Evolutionary conservation across 2,797 vertebrate genomes (phyloP), one percentile per base, ranked within the genome.

Genomic region (Hippocampus kuda): DNA sequence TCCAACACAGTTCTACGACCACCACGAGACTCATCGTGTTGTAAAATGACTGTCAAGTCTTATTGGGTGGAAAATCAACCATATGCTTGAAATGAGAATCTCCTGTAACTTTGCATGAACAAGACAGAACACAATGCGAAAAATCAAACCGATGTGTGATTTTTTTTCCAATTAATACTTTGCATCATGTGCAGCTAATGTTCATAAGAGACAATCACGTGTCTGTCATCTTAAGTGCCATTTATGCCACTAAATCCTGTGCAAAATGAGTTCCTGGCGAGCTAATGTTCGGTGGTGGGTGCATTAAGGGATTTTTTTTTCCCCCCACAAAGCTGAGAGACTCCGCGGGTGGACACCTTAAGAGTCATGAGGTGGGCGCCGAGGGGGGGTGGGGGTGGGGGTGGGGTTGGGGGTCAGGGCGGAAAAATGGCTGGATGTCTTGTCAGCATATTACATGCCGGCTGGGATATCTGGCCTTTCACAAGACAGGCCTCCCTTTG

Each of bases 391-490:
- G 66, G 70, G 70, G 11, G n/a, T n/a, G 71, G 73, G 75, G 70
- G 66, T 70, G 66, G 70, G 70, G 11, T n/a, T n/a, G n/a, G n/a
- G n/a, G n/a, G n/a, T n/a, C 71, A 75, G 73, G 26, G 49, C 18
- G 49, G 75, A 72, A 49, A 67, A 18, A 79, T 73, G 75, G 77
- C 75, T 88, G 87, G 84, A 84, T 82, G 85, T 81, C 80, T 84
- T 76, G 87, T 91, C 89, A 90, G 89, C 87, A 80, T 85, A 89
- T 88, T 86, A 85, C 80, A 79, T 74, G 83, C 83, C 84, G 82
- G 88, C 81, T 81, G 73, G 85, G 82, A 77, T 83, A 83, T 85
- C 77, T 84, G 88, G 86, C 83, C 88, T 89, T 91, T 93, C 91
- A 90, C 78, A 87, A 87, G 82, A 91, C 91, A 79, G 81, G 85